Evolutionary conservation across 2,113 vertebrate genomes (phyloP).

Genomic region (Tinamus guttatus): DNA sequence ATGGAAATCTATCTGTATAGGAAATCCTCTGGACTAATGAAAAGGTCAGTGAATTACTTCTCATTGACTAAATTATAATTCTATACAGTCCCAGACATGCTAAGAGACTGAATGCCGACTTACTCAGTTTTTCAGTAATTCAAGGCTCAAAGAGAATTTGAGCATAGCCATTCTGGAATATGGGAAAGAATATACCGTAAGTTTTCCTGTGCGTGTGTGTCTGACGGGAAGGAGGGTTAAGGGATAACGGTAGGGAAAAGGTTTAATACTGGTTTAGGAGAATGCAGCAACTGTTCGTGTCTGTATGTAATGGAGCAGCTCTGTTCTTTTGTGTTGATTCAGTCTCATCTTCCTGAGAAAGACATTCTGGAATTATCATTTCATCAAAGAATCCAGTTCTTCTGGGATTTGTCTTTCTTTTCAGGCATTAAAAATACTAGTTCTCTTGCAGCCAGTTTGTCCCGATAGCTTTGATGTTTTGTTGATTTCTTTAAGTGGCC

Average conservation of each 20-base stretch:
- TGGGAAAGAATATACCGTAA: background rate
- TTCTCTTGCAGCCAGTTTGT: background rate
- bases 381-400: background rate
- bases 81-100: accelerated
- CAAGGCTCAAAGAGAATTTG: background rate
- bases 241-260: background rate
- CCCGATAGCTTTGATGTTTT: background rate
- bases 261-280: background rate
- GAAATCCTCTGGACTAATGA: background rate
- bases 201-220: background rate
- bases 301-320: background rate
- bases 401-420: background rate
- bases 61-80: background rate
- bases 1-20: background rate
- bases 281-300: background rate
- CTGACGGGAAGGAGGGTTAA: no score
- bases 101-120: background rate
- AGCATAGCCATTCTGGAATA: background rate
- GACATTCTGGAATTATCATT: background rate
- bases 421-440: background rate
- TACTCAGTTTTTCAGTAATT: background rate
- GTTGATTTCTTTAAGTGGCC: background rate
- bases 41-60: background rate
- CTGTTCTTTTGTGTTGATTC: background rate
- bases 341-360: background rate